Conservation (phyloP, 2,113 vertebrate genomes). For the Platycercus adscitus region DNA sequence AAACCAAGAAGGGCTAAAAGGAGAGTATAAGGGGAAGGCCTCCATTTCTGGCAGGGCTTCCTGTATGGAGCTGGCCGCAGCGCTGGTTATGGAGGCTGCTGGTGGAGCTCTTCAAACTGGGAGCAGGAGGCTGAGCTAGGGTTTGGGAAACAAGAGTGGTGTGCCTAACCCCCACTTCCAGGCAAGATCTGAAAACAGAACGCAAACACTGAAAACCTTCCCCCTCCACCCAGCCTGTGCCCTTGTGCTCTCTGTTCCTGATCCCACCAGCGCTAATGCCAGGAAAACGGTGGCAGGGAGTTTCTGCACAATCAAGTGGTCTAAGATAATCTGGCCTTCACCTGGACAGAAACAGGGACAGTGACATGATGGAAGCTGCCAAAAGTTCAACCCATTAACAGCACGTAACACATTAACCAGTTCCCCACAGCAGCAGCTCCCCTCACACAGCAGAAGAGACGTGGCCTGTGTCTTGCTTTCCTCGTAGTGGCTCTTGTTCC, state of each 20-base stretch:
- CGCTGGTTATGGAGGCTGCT: background rate
- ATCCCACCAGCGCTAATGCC: background rate
- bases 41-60: background rate
- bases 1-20: background rate
- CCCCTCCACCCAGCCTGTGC: background rate
- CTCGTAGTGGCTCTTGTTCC: background rate
- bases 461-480: background rate
- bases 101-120: background rate
- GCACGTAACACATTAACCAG: conserved; percentile 58
- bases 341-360: conserved; percentile 18
- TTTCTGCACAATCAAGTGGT: background rate
- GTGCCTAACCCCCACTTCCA: background rate
- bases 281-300: background rate
- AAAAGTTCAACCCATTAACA: conserved; percentile 43
- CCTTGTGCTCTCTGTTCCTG: background rate
- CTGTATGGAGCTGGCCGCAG: background rate
- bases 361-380: conserved; percentile 25
- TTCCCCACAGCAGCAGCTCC: background rate
- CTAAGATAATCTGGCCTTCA: conserved; percentile 37
- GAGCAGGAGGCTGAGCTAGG: background rate
- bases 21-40: background rate
- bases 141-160: background rate
- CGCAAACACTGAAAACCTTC: background rate
- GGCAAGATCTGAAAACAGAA: background rate
- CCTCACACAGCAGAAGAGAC: background rate